Percentiles rank a stretch among this genome's conserved stretches.
Conservation (phyloP, 2,888 invertebrate species). For the Liodrosophila aerea region DNA sequence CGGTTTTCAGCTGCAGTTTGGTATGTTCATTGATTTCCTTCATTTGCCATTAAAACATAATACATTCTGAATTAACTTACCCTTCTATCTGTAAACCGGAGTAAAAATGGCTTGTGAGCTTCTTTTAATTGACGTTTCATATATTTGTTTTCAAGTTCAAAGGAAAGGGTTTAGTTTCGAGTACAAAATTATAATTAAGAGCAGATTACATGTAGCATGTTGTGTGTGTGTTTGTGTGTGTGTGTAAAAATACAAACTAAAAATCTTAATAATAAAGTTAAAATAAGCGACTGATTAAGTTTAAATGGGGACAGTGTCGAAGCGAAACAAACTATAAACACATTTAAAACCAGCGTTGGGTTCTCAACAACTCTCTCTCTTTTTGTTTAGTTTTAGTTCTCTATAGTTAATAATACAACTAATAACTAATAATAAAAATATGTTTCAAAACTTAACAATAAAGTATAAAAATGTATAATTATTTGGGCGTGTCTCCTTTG, state of each 20-base stretch:
- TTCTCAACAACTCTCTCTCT: slow-evolving; percentile 25
- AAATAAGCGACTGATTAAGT: slow-evolving; percentile 18
- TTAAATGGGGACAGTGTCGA: slow-evolving; percentile 18
- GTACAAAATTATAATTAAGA: slow-evolving; percentile 37
- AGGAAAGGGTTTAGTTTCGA: slow-evolving; percentile 23
- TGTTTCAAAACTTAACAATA: slow-evolving; percentile 48
- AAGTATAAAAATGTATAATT: slow-evolving; percentile 21
- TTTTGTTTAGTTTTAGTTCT: background rate
- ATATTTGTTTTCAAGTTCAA: slow-evolving; percentile 36
- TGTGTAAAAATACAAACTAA: slow-evolving; percentile 23
- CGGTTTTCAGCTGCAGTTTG: too few species aligned
- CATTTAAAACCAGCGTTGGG: slow-evolving; percentile 11
- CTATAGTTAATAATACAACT: slow-evolving; percentile 32
- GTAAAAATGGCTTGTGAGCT: too few species aligned
- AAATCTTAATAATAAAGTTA: slow-evolving; percentile 37
- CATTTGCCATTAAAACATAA: too few species aligned
- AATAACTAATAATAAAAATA: slow-evolving; percentile 37
- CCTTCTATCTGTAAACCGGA: too few species aligned
- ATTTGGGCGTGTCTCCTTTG: too few species aligned
- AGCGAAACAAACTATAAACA: slow-evolving; percentile 31
- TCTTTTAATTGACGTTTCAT: slow-evolving; percentile 23
- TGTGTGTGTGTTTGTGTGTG: background rate
- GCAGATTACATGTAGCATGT: slow-evolving; percentile 40
- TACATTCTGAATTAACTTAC: too few species aligned
- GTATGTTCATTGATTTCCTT: too few species aligned